Conservation (phyloP, 1,140 invertebrate species). For the Drosophila arawakana region DNA sequence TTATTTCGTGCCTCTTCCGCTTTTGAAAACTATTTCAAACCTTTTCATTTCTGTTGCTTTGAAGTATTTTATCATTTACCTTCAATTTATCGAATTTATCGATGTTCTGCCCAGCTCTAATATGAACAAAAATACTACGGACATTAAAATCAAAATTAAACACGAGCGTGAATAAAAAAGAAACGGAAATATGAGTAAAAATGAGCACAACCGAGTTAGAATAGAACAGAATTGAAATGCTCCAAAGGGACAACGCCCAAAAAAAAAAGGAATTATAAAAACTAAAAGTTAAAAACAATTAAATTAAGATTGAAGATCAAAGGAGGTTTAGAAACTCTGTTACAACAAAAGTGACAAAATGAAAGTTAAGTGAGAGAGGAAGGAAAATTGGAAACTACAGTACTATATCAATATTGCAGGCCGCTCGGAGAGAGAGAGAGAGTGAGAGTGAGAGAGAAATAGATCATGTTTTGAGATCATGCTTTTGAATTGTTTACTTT, state of each 20-base stretch:
- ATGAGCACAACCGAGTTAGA: background rate
- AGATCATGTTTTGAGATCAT: conserved; percentile 9
- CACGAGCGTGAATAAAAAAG: conserved; percentile 15
- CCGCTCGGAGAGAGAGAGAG: background rate
- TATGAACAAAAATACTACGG: too few species aligned
- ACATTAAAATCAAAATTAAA: background rate
- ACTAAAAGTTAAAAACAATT: background rate
- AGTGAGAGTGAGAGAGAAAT: background rate
- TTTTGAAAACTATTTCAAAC: too few species aligned
- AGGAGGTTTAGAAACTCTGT: too few species aligned
- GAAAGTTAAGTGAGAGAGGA: background rate
- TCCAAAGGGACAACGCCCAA: conserved; percentile 1
- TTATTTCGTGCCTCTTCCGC: too few species aligned
- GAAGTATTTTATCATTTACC: too few species aligned
- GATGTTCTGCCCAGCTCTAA: too few species aligned
- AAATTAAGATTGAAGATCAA: background rate
- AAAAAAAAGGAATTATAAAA: conserved; percentile 5
- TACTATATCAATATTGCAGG: background rate
- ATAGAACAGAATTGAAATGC: too few species aligned
- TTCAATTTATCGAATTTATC: too few species aligned
- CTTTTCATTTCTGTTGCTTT: too few species aligned
- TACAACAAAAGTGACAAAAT: too few species aligned
- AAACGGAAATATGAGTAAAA: conserved; percentile 1
- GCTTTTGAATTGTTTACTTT: conserved; percentile 8
- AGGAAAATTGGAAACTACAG: background rate